Base-by-base conservation (phyloP, 2,888 invertebrate genomes). In the Lymantria monacha region DNA sequence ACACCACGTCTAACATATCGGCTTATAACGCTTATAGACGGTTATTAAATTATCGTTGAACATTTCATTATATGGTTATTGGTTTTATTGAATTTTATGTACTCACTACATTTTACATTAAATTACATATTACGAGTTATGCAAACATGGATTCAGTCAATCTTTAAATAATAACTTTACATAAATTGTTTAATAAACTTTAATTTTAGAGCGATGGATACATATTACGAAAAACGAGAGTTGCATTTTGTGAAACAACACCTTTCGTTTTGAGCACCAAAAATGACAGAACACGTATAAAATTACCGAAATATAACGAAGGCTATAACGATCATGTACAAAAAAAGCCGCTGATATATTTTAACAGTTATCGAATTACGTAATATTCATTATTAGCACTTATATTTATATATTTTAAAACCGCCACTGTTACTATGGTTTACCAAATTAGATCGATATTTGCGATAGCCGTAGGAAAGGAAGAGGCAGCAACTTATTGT, bases 1-100 rank as follows among this genome's bases (percentile, higher is more conserved):
- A 12, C 14, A 61, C 52, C 55, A 64, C 72, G 67, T 75, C 63
- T 51, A 61, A 70, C 63, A 66, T 69, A 76, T 73, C 57, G 61
- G 70, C 74, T 77, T 73, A 79, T 70, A 66, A 71, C 61, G 51
- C 52, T 67, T 64, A 67, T 68, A 12, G 58, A 58, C 51, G 58
- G 63, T 66, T 69, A 72, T 76, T 76, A 75, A 72, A 77, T 70
- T 63, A 74, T 72, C 70, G 72, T 77, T 78, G 74, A 57, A 63
- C 59, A 67, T 68, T 66, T 44, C 37, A 53, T 57, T 72, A 73
- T 70, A 77, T 70, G 66, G 67, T 67, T 65, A 70, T 72, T 64
- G 65, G 64, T 61, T 63, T 63, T 68, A 68, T 66, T 55, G 61
- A 57, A 63, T 53, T 67, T 66, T 68, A 68, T 57, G 61, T 52